Conservation (phyloP, 2,888 invertebrate genomes). For the Papilio elwesi region DNA sequence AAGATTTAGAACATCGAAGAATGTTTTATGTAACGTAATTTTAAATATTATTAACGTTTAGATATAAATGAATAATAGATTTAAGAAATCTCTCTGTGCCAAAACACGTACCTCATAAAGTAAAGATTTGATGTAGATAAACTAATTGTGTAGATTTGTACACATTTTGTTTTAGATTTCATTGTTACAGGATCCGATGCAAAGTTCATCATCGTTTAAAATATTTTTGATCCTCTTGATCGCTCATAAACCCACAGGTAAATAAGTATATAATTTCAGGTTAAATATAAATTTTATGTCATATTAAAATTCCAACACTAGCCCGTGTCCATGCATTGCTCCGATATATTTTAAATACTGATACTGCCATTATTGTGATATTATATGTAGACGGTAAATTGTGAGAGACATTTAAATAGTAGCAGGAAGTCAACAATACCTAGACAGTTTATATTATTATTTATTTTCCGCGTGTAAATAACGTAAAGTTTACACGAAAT, state of each 20-base stretch:
- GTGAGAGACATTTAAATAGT: slow-evolving; percentile 10
- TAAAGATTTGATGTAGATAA: slow-evolving; percentile 80
- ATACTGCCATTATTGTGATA: slow-evolving; percentile 53
- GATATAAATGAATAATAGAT: slow-evolving; percentile 77
- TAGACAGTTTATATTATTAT: neutral
- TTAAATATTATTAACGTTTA: slow-evolving; percentile 74
- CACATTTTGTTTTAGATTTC: slow-evolving; percentile 68
- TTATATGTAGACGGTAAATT: slow-evolving; percentile 44
- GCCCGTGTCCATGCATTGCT: slow-evolving; percentile 28
- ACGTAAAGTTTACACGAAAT: neutral
- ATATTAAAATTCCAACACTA: slow-evolving; percentile 22
- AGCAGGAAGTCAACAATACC: neutral
- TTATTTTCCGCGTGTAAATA: neutral
- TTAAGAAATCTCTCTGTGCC: slow-evolving; percentile 89
- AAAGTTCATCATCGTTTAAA: slow-evolving; percentile 36
- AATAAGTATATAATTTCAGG: slow-evolving; percentile 14
- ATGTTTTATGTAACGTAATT: slow-evolving; percentile 77
- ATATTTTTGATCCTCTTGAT: slow-evolving; percentile 18
- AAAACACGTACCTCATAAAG: slow-evolving; percentile 91
- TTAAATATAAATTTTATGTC: neutral
- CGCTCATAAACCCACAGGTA: slow-evolving; percentile 20
- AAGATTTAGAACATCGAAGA: slow-evolving; percentile 84
- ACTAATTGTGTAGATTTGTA: slow-evolving; percentile 71
- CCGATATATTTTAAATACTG: slow-evolving; percentile 34
- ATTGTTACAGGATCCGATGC: slow-evolving; percentile 49